These are phyloP conservation scores for Chaetodon trifasciatus DNA, from an alignment of 2,797 vertebrate species.

Conservation along the genomic window DNA sequence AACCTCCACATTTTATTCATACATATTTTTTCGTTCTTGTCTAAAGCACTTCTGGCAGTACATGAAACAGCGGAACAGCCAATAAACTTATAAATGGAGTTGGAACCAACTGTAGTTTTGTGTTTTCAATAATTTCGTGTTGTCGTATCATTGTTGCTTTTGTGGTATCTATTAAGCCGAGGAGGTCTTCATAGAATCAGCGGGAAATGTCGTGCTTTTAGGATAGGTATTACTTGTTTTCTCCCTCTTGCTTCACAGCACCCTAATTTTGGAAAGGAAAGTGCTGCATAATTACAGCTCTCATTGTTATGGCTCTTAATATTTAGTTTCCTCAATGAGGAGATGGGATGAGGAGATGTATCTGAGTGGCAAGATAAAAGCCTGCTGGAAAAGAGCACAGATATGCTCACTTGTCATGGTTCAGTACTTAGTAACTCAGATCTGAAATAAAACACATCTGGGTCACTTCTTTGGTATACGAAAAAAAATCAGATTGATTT, in stretches of 20 bases:
- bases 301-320: conserved; percentile 25
- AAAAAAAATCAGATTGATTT: neutral
- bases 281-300: conserved; percentile 28
- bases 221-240: conserved; percentile 19
- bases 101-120: neutral
- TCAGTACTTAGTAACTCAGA: conserved; percentile 1
- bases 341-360: conserved; percentile 6
- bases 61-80: neutral
- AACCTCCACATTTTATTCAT: neutral
- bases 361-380: conserved; percentile 18
- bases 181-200: conserved; percentile 12
- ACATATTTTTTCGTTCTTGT: neutral
- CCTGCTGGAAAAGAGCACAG: neutral
- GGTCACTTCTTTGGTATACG: neutral
- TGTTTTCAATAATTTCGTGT: conserved; percentile 16
- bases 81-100: neutral
- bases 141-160: neutral
- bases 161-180: neutral
- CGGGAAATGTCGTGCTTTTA: neutral
- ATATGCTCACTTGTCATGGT: neutral
- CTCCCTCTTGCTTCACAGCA: neutral
- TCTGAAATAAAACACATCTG: conserved; percentile 13
- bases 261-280: conserved; percentile 7
- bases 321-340: conserved; percentile 16
- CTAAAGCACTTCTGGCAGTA: neutral